Conservation (phyloP, 2,888 invertebrate genomes). For the Lycocerus yunnanus region DNA sequence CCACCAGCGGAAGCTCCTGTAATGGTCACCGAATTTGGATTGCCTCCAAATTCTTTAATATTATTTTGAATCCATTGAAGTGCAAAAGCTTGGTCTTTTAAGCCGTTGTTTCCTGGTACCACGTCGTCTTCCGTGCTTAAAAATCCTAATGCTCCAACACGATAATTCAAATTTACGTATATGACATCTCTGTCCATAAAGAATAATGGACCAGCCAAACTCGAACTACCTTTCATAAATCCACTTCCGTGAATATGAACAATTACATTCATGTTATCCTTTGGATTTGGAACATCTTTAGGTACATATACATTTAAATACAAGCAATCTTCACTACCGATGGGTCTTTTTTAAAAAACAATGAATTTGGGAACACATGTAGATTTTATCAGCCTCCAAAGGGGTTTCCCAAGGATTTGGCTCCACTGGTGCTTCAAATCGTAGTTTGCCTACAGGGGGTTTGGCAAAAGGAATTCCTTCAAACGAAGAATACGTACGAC, state of each 20-base stretch:
- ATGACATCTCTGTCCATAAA: slow-evolving; percentile 19
- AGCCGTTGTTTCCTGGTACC: neutral
- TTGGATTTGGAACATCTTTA: neutral
- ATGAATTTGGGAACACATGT: neutral
- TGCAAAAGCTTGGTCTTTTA: slow-evolving; percentile 70
- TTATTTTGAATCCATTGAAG: slow-evolving; percentile 63
- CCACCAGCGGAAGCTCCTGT: slow-evolving; percentile 72
- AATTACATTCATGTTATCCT: slow-evolving; percentile 7
- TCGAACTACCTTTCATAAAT: neutral
- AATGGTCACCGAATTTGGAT: slow-evolving; percentile 67
- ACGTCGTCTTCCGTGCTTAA: slow-evolving; percentile 6
- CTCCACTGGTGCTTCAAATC: slow-evolving; percentile 8
- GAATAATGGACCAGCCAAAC: neutral
- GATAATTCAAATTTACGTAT: slow-evolving; percentile 6
- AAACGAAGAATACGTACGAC: neutral
- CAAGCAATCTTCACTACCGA: slow-evolving; percentile 15
- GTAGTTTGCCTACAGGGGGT: slow-evolving; percentile 5
- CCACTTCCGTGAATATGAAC: slow-evolving; percentile 16
- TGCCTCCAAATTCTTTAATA: slow-evolving; percentile 66
- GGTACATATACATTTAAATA: slow-evolving; percentile 19
- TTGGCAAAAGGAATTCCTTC: slow-evolving; percentile 13
- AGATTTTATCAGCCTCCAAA: neutral
- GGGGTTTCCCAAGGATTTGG: neutral
- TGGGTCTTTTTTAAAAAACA: neutral
- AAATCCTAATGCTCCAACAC: slow-evolving; percentile 6